Evolutionary conservation across 2,797 vertebrate genomes (phyloP), one percentile per base, ranked within the genome.

Genomic region (Adelosebastes latens): DNA sequence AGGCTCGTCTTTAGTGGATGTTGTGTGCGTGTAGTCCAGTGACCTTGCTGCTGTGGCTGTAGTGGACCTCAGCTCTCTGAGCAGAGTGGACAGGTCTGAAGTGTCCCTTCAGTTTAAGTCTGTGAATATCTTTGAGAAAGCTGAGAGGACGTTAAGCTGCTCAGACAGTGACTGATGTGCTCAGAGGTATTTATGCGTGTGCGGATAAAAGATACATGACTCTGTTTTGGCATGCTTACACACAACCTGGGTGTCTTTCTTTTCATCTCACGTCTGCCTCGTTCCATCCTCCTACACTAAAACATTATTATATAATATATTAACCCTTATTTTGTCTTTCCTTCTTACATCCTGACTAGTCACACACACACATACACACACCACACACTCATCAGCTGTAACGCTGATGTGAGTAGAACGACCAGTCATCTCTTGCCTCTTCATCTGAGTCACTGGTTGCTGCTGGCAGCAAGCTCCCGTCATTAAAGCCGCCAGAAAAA

Each of bases 391-490:
- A 81, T 87, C 64, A 79, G 78, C 68, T 76, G 46, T 79, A 76
- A 82, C 53, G 56, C 78, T 88, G 78, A 87, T 76, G 65, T 8
- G 56, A 84, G 60, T 42, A 65, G 77, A 89, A 27, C 11, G 24
- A 85, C 79, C 53, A 74, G 79, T 89, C 85, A 82, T 83, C 67
- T 67, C 77, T 76, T 56, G 9, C 46, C 70, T 60, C 70, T 75
- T 59, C 73, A 64, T 80, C 76, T 71, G 59, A 88, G 70, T 49
- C 8, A 66, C 76, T 72, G 68, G 85, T 91, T 88, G 90, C 89
- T 67, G 36, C 68, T 76, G 75, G 91, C 86, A 91, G 91, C 88
- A 71, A 63, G 71, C 80, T 84, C 58, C 64, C 65, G 63, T 84
- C 67, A 71, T 79, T 42, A 77, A 65, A 78, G 81, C 82, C 13